Percentiles rank a stretch among this genome's conserved stretches.
These are phyloP conservation scores for Hylia prasina DNA, from an alignment of 2,113 vertebrate genomes.

Conservation along the genomic window DNA sequence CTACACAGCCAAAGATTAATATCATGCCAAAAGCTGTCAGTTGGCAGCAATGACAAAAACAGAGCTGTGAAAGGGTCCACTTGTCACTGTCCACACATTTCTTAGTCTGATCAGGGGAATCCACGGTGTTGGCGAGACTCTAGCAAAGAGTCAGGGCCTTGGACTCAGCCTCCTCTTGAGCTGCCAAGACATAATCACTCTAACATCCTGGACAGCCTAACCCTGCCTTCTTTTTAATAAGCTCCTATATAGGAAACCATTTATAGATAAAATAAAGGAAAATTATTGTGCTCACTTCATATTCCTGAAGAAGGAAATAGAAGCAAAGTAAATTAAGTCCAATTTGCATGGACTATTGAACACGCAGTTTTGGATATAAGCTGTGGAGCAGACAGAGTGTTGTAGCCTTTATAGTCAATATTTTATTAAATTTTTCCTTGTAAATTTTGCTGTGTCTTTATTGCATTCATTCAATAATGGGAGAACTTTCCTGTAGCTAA, in stretches of 20 bases:
- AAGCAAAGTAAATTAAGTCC: constrained; percentile 34
- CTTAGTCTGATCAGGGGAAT: background rate
- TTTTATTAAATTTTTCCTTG: constrained; percentile 64
- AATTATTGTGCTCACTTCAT: constrained; percentile 13
- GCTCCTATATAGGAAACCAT: background rate
- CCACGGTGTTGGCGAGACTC: background rate
- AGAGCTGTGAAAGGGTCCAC: background rate
- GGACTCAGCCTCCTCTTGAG: background rate
- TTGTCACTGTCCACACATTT: background rate
- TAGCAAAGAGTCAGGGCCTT: background rate
- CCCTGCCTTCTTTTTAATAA: constrained; percentile 26
- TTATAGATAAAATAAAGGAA: constrained; percentile 47
- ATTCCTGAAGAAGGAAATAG: constrained; percentile 17
- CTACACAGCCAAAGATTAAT: background rate
- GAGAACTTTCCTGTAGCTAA: constrained; percentile 58
- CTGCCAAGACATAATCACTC: constrained; percentile 19
- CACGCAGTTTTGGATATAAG: background rate
- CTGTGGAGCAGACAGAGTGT: constrained; percentile 24
- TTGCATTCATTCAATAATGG: constrained; percentile 47
- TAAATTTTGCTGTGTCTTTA: constrained; percentile 58
- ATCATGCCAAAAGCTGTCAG: fast-evolving
- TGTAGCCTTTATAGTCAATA: constrained; percentile 45
- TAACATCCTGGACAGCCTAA: constrained; percentile 9
- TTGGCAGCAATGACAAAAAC: background rate
- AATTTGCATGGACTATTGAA: constrained; percentile 39